These are phyloP conservation scores for Eupeodes corollae DNA, from an alignment of 1,140 invertebrate species.

Conservation along the genomic window DNA sequence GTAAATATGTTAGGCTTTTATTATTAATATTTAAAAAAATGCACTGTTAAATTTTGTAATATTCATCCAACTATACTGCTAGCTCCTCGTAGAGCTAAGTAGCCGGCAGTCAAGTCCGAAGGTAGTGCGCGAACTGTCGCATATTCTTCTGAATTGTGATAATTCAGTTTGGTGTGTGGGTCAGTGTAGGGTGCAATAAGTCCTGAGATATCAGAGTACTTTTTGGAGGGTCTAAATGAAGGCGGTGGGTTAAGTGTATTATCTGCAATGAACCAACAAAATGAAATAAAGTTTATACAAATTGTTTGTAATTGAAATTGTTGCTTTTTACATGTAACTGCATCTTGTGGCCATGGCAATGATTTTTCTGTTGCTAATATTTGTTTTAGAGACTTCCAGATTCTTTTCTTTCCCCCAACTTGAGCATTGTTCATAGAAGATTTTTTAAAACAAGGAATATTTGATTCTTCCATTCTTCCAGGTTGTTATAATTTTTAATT, in stretches of 20 bases:
- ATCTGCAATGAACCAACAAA: conserved; percentile 42
- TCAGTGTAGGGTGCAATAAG: conserved; percentile 77
- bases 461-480: neutral
- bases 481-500: neutral
- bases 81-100: conserved; percentile 72
- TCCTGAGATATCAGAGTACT: conserved; percentile 88
- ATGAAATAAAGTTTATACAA: neutral
- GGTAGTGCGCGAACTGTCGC: conserved; percentile 69
- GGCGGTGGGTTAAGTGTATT: conserved; percentile 80
- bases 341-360: conserved; percentile 55
- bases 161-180: conserved; percentile 79
- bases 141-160: conserved; percentile 76
- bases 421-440: neutral
- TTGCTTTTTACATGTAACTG: conserved; percentile 52
- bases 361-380: conserved; percentile 59
- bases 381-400: conserved; percentile 68
- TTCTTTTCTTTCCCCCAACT: conserved; percentile 54
- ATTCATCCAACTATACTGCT: conserved; percentile 61
- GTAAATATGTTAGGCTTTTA: too few species aligned
- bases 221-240: conserved; percentile 80
- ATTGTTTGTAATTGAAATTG: neutral
- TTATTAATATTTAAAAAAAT: too few species aligned
- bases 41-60: too few species aligned
- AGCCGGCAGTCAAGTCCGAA: conserved; percentile 82
- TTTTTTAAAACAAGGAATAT: conserved; percentile 1